Conservation (phyloP, 53 echinoderm and acorn worm genomes). For the Glandiceps talaboti region DNA sequence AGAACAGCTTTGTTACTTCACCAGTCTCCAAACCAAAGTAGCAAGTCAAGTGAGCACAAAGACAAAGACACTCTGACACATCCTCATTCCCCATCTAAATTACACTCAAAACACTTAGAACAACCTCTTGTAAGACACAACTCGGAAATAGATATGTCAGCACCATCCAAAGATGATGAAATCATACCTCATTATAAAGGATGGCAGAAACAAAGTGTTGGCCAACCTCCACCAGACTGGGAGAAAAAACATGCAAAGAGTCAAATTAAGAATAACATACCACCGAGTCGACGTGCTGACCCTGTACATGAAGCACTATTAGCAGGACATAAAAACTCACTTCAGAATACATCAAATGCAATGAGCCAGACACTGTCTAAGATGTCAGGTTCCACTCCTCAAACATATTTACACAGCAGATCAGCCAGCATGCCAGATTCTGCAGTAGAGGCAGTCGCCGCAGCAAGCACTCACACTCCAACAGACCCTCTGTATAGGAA, state of each 20-base stretch:
- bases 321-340: background rate
- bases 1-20: background rate
- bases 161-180: background rate
- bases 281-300: background rate
- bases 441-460: background rate
- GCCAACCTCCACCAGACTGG: background rate
- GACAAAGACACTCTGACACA: background rate
- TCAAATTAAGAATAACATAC: too few species aligned
- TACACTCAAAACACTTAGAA: background rate
- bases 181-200: background rate
- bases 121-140: background rate
- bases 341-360: background rate
- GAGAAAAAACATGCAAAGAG: background rate
- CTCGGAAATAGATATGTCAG: background rate
- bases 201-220: background rate
- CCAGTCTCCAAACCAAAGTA: too few species aligned
- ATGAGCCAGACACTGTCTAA: background rate
- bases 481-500: background rate
- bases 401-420: background rate
- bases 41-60: too few species aligned
- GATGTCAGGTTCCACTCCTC: background rate
- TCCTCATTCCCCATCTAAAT: background rate
- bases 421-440: background rate
- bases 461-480: background rate
- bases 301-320: background rate